These are phyloP conservation scores for Ciconia maguari DNA, from an alignment of 2,113 vertebrate genomes.

Conservation along the genomic window DNA sequence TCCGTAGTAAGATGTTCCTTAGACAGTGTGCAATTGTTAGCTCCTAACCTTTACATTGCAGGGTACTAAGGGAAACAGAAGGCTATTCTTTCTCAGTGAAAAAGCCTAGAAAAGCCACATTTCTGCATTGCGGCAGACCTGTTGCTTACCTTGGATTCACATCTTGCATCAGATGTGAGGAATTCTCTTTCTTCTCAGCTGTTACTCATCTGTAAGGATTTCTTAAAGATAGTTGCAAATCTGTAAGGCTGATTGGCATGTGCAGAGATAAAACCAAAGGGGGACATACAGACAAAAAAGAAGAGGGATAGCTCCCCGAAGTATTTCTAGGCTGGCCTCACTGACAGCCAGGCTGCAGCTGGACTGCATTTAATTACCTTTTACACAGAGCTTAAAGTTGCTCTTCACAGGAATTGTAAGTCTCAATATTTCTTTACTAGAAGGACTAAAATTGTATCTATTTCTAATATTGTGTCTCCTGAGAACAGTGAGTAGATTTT, in stretches of 20 bases:
- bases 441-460: background rate
- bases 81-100: background rate
- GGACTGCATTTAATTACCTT: background rate
- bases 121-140: background rate
- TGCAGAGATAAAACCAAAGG: background rate
- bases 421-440: background rate
- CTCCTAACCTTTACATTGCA: background rate
- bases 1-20: background rate
- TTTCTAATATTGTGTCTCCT: background rate
- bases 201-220: background rate
- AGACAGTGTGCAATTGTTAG: background rate
- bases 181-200: background rate
- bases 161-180: background rate
- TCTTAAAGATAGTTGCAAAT: background rate
- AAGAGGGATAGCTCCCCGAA: background rate
- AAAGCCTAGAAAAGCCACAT: background rate
- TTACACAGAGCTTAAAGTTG: background rate
- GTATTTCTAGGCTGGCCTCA: background rate
- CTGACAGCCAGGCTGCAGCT: background rate
- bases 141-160: slow-evolving; percentile 8
- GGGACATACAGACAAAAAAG: background rate
- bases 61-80: background rate
- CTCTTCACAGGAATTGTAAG: background rate
- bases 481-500: background rate
- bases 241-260: background rate